A percentile compares a stretch with the other conserved stretches of the same genome.
phyloP scores from a whole-genome alignment of 2,113 vertebrate genomes.

The Hypocryptadius cinnamomeus region DNA sequence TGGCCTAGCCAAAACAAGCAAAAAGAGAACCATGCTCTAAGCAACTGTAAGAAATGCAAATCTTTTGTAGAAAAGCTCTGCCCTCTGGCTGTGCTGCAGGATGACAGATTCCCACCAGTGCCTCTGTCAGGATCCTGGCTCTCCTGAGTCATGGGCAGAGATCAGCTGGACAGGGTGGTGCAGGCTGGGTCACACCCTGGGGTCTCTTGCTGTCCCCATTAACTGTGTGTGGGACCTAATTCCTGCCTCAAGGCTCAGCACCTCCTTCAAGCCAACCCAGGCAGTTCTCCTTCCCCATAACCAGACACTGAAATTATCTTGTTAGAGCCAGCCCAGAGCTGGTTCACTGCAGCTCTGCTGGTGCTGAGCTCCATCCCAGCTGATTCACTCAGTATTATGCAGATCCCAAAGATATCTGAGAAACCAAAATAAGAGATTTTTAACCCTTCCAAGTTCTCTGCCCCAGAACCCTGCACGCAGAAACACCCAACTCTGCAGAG shows the following conservation, averaged over 20 bases:
- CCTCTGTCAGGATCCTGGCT: background rate
- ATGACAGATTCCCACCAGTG: fast-evolving
- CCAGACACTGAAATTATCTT: background rate
- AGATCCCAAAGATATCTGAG: background rate
- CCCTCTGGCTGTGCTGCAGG: background rate
- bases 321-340: background rate
- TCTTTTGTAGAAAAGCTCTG: background rate
- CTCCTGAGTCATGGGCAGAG: background rate
- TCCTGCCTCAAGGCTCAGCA: background rate
- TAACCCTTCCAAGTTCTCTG: background rate
- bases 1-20: background rate
- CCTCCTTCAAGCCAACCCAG: background rate
- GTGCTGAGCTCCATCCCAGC: background rate
- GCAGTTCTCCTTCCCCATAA: background rate
- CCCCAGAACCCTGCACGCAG: background rate
- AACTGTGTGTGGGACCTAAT: background rate
- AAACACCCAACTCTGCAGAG: background rate
- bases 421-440: background rate
- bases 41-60: background rate
- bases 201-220: fast-evolving
- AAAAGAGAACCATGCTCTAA: background rate
- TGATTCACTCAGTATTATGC: background rate
- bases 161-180: background rate
- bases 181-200: background rate
- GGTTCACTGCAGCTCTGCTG: background rate